phyloP scores from a whole-genome alignment of 2,797 vertebrate genomes.

The Uromys caudimaculatus region DNA sequence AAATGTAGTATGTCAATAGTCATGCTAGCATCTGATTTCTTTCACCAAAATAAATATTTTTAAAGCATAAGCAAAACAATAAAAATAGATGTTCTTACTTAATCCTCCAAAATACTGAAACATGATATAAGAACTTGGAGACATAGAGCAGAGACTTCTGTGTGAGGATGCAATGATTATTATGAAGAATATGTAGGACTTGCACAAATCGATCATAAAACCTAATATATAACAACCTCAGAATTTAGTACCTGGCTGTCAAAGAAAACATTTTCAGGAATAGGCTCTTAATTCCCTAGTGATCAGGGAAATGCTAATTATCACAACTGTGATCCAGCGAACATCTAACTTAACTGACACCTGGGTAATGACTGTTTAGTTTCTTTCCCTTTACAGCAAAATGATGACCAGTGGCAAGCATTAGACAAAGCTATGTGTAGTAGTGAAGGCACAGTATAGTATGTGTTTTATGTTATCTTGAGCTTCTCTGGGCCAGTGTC shows the following conservation, averaged over 20 bases:
- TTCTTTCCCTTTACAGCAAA: neutral
- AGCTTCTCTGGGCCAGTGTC: neutral
- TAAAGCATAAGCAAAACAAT: neutral
- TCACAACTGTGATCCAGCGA: neutral
- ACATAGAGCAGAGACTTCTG: neutral
- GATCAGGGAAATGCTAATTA: conserved; percentile 7
- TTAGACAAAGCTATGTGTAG: neutral
- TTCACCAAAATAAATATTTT: neutral
- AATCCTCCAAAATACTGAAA: neutral
- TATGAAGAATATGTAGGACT: neutral
- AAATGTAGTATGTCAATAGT: conserved; percentile 37
- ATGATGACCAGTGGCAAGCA: neutral
- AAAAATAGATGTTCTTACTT: neutral
- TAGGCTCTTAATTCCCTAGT: neutral
- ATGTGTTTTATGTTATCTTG: neutral
- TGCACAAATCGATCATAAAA: conserved; percentile 13
- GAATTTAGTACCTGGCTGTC: neutral
- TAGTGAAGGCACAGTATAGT: neutral
- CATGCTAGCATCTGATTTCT: neutral
- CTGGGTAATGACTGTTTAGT: neutral
- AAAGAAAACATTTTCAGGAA: conserved; percentile 47
- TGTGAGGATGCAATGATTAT: conserved; percentile 2
- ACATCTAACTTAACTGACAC: neutral
- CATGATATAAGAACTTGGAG: neutral
- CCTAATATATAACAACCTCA: neutral